phyloP scores from a whole-genome alignment of 2,888 invertebrate genomes.

The Schrankia costaestrigalis region DNA sequence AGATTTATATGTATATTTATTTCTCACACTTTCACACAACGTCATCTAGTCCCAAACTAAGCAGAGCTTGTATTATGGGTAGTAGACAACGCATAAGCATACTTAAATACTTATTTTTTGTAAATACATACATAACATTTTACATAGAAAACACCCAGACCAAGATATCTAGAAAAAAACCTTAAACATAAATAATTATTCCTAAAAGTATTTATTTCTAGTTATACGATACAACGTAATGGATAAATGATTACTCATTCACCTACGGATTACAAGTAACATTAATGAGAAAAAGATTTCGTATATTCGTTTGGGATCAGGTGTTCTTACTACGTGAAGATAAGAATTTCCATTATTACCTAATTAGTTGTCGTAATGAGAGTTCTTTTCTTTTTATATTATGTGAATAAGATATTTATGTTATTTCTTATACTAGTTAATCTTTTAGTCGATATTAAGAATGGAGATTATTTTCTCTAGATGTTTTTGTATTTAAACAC shows the following conservation, averaged over 20 bases:
- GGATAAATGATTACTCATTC: conserved; percentile 57
- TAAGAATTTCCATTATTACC: conserved; percentile 20
- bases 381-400: conserved; percentile 4
- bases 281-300: conserved; percentile 51
- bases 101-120: too few species aligned
- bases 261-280: conserved; percentile 40
- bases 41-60: too few species aligned
- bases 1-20: too few species aligned
- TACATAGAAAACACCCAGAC: too few species aligned
- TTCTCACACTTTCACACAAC: too few species aligned
- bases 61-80: too few species aligned
- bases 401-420: conserved; percentile 1
- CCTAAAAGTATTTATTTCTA: conserved; percentile 46
- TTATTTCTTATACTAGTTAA: neutral
- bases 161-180: too few species aligned
- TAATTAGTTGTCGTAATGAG: conserved; percentile 20
- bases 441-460: neutral
- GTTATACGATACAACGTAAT: conserved; percentile 39
- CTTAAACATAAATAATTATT: too few species aligned
- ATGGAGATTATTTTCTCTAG: neutral
- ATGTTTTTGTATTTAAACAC: neutral
- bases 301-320: conserved; percentile 28
- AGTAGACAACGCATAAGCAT: too few species aligned
- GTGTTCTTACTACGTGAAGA: conserved; percentile 18
- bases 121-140: too few species aligned